Percentiles rank a stretch among this genome's conserved stretches.
phyloP scores from a whole-genome alignment of 2,113 vertebrate species.

The Syrmaticus mikado region DNA sequence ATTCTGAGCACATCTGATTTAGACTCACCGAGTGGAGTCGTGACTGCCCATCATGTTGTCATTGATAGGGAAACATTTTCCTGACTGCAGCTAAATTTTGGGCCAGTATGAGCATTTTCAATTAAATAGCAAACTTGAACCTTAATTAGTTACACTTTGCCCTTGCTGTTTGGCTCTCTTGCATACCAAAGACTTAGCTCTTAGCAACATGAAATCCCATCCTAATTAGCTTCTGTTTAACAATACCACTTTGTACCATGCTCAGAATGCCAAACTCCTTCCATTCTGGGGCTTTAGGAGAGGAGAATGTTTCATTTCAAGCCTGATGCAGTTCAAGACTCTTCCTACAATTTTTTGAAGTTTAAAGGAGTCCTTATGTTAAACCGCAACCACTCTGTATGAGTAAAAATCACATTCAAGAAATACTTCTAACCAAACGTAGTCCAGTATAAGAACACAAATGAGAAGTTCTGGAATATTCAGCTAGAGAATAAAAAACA shows the following conservation, averaged over 20 bases:
- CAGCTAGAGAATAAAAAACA: neutral
- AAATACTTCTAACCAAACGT: neutral
- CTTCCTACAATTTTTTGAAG: neutral
- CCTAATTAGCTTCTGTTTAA: conserved; percentile 72
- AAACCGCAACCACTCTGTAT: neutral
- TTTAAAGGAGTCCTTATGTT: neutral
- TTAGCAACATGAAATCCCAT: conserved; percentile 77
- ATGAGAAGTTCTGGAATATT: neutral
- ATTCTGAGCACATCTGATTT: conserved; percentile 46
- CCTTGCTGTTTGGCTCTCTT: conserved; percentile 56
- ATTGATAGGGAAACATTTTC: conserved; percentile 6
- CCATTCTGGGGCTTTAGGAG: conserved; percentile 61
- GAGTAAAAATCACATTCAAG: neutral
- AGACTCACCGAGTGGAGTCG: neutral
- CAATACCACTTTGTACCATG: conserved; percentile 77
- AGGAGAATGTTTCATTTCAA: conserved; percentile 28
- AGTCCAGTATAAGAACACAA: neutral
- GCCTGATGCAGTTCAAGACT: neutral
- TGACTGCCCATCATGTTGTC: neutral
- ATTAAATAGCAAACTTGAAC: conserved; percentile 61
- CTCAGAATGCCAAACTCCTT: conserved; percentile 62
- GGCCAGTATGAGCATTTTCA: conserved; percentile 4
- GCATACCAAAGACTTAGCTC: conserved; percentile 73
- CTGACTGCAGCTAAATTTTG: neutral
- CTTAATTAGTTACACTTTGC: conserved; percentile 68